These are phyloP conservation scores for Cyprinus carpio DNA, from an alignment of 2,113 vertebrate genomes.

Conservation along the genomic window DNA sequence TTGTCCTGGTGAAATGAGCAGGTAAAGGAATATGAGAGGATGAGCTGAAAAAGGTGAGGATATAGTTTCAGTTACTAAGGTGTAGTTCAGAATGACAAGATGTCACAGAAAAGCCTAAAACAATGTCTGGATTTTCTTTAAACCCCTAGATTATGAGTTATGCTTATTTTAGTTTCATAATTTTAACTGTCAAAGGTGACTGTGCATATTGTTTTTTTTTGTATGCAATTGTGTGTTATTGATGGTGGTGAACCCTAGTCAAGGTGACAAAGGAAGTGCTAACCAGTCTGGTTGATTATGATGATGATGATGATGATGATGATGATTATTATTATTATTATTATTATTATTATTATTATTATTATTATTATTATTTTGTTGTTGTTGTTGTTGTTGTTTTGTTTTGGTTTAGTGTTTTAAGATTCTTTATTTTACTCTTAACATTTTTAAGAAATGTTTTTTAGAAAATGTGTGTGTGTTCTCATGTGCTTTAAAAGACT, in stretches of 20 bases:
- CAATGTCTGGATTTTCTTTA: not conserved
- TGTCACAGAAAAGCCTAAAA: not conserved
- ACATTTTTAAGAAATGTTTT: too few relatives aligned
- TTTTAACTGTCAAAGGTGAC: not conserved
- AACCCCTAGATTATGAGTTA: not conserved
- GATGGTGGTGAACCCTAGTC: too few relatives aligned
- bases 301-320: too few relatives aligned
- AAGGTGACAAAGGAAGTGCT: not conserved
- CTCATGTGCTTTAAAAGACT: too few relatives aligned
- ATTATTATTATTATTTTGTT: too few relatives aligned
- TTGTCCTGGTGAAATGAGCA: conserved; percentile 38
- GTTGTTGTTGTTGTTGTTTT: too few relatives aligned
- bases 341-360: too few relatives aligned
- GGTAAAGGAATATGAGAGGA: conserved; percentile 9
- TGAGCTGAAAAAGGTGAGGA: not conserved
- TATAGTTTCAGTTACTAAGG: not conserved
- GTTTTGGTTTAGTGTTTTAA: too few relatives aligned
- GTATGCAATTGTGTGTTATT: not conserved
- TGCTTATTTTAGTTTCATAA: not conserved
- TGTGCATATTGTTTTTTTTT: not conserved
- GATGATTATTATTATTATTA: too few relatives aligned
- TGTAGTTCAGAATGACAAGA: not conserved
- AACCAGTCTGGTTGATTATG: too few relatives aligned
- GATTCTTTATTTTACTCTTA: too few relatives aligned
- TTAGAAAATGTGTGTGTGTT: too few relatives aligned